Percentiles rank a stretch among this genome's conserved stretches.
These are phyloP conservation scores for Lepilemur ruficaudatus DNA, from an alignment of 2,797 vertebrate genomes.

Conservation along the genomic window DNA sequence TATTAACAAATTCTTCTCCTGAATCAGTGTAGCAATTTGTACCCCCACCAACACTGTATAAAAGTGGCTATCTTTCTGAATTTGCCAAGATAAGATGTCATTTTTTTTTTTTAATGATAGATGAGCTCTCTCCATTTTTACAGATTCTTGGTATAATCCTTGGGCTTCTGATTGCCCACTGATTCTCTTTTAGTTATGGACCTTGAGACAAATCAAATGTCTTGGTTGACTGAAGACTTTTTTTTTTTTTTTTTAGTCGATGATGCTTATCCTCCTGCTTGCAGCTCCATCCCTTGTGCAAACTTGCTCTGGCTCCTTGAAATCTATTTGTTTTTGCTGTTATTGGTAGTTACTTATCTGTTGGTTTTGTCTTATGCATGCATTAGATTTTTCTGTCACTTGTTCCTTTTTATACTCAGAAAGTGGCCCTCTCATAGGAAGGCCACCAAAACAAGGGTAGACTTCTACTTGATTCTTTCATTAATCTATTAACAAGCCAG, in stretches of 20 bases:
- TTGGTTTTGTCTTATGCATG: neutral
- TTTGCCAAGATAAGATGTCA: neutral
- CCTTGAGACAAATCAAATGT: neutral
- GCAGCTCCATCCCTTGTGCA: neutral
- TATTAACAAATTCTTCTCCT: neutral
- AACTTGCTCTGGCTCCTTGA: neutral
- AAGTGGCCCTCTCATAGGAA: neutral
- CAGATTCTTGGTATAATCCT: neutral
- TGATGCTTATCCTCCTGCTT: neutral
- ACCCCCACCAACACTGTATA: neutral
- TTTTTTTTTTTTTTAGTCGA: neutral
- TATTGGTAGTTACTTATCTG: neutral
- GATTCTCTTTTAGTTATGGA: neutral
- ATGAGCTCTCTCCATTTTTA: neutral
- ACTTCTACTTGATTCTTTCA: neutral
- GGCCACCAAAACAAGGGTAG: neutral
- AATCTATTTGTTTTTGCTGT: neutral
- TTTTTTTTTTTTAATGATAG: neutral
- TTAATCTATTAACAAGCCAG: neutral
- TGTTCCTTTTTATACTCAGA: conserved; percentile 8
- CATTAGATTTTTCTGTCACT: neutral
- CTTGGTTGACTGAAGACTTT: neutral
- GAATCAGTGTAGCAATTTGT: neutral
- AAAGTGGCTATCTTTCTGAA: neutral
- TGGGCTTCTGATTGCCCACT: neutral